Evolutionary conservation across 2,113 vertebrate species (phyloP).

Genomic region (human): DNA sequence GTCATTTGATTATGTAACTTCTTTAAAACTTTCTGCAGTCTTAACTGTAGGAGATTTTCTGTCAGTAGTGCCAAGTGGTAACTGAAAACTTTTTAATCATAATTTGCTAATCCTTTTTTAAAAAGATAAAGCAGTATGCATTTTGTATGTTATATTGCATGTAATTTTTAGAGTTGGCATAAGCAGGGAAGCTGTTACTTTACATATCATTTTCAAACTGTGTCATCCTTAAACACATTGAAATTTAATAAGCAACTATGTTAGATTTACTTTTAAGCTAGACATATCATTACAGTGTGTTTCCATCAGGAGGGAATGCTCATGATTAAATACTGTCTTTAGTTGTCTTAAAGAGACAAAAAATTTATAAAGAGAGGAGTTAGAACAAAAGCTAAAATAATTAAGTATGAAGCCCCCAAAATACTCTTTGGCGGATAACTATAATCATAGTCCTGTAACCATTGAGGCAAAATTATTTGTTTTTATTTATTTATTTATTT

Average conservation of each 20-base stretch:
- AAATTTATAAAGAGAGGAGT: constrained; percentile 70
- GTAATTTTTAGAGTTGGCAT: constrained; percentile 85
- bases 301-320: constrained; percentile 71
- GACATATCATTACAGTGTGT: constrained; percentile 81
- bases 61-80: background rate
- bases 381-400: constrained; percentile 70
- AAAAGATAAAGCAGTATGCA: constrained; percentile 83
- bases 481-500: background rate
- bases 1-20: constrained; percentile 48
- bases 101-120: background rate
- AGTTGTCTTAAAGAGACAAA: constrained; percentile 79
- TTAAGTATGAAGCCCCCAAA: constrained; percentile 59
- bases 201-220: constrained; percentile 84
- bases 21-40: constrained; percentile 2
- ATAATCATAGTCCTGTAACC: background rate
- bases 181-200: constrained; percentile 84
- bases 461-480: background rate
- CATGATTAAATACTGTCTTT: constrained; percentile 78
- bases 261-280: constrained; percentile 86
- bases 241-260: constrained; percentile 87
- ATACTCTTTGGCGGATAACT: constrained; percentile 19
- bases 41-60: constrained; percentile 23
- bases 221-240: constrained; percentile 86
- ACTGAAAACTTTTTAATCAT: constrained; percentile 31
- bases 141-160: constrained; percentile 84